A percentile compares a stretch with the other conserved stretches of the same genome.
phyloP scores from a whole-genome alignment of 2,113 vertebrate genomes.

The Maccullochella peelii region DNA sequence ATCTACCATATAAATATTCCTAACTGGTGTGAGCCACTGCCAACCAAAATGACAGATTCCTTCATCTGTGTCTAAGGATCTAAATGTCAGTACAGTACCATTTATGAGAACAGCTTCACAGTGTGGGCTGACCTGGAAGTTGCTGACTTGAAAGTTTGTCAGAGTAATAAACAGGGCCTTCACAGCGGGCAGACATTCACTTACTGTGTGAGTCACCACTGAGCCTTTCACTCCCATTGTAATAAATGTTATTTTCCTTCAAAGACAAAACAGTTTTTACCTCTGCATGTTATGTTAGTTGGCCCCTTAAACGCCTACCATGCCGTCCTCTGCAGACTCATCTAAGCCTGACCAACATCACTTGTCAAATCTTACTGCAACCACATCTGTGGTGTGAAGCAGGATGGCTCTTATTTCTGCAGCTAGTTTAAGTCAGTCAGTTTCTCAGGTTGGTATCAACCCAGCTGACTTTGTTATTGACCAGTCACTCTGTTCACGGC shows the following conservation, averaged over 20 bases:
- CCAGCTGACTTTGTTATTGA: constrained; percentile 2
- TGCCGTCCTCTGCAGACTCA: constrained; percentile 1
- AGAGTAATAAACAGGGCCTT: constrained; percentile 23
- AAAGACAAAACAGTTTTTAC: constrained; percentile 5
- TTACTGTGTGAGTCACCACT: constrained; percentile 34
- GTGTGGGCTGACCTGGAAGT: constrained; percentile 15
- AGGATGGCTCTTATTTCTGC: neutral
- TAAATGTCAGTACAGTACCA: neutral
- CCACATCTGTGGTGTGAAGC: constrained; percentile 34
- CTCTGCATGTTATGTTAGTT: neutral
- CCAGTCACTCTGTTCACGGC: neutral
- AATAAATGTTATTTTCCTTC: constrained; percentile 36
- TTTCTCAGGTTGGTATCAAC: constrained; percentile 37
- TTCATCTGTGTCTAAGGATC: neutral
- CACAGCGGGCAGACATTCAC: constrained; percentile 1
- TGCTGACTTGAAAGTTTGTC: constrained; percentile 29
- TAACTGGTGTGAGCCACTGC: neutral
- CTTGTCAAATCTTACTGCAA: constrained; percentile 20
- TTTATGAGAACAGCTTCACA: constrained; percentile 13
- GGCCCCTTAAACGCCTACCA: neutral
- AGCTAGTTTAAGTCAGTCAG: constrained; percentile 18
- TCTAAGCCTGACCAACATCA: neutral
- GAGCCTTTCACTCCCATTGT: constrained; percentile 12
- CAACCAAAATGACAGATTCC: neutral
- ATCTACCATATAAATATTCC: neutral